A percentile compares a stretch with the other conserved stretches of the same genome.
These are phyloP conservation scores for Tineola bisselliella DNA, from an alignment of 2,888 invertebrate species.

Conservation along the genomic window DNA sequence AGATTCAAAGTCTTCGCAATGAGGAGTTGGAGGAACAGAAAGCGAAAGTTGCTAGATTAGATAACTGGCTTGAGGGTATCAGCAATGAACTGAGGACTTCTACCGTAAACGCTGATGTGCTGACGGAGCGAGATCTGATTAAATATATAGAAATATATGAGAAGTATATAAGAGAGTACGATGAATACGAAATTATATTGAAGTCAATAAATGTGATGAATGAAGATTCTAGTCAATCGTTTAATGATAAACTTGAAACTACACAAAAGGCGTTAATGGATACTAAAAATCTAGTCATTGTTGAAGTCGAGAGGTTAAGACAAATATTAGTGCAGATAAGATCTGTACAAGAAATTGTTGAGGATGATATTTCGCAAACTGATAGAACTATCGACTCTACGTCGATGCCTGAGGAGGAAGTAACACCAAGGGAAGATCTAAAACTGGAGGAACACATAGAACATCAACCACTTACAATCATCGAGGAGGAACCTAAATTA, in stretches of 20 bases:
- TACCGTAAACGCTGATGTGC: slow-evolving; percentile 37
- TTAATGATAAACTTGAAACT: slow-evolving; percentile 66
- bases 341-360: slow-evolving; percentile 41
- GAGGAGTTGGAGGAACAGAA: slow-evolving; percentile 51
- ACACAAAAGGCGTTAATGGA: slow-evolving; percentile 69
- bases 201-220: slow-evolving; percentile 53
- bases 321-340: slow-evolving; percentile 51
- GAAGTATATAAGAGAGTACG: slow-evolving; percentile 53
- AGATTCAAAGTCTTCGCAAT: slow-evolving; percentile 44
- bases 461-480: slow-evolving; percentile 13
- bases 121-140: slow-evolving; percentile 48
- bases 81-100: slow-evolving; percentile 60
- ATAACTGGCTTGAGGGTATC: slow-evolving; percentile 59
- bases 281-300: slow-evolving; percentile 69
- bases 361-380: slow-evolving; percentile 63
- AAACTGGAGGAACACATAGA: slow-evolving; percentile 21
- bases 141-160: slow-evolving; percentile 60
- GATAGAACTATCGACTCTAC: slow-evolving; percentile 74
- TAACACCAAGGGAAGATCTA: slow-evolving; percentile 30
- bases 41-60: slow-evolving; percentile 50
- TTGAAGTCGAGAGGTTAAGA: slow-evolving; percentile 66
- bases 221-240: slow-evolving; percentile 59
- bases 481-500: slow-evolving; percentile 17
- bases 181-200: slow-evolving; percentile 53
- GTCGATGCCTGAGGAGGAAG: slow-evolving; percentile 77